phyloP scores from a whole-genome alignment of 2,888 invertebrate genomes.

The Dyspetes luteomarginatus region DNA sequence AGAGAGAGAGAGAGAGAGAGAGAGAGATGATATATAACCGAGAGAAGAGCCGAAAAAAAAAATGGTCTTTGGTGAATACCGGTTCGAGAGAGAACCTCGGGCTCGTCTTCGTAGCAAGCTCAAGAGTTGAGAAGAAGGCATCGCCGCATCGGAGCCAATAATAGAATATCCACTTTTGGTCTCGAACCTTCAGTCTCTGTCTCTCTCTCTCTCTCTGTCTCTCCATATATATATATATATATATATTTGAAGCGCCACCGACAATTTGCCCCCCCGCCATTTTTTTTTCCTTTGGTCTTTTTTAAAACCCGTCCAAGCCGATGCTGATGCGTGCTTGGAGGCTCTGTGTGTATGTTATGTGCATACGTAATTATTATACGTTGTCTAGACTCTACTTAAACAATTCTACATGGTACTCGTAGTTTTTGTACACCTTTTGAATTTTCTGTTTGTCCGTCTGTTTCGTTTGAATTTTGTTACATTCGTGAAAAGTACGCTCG shows the following conservation, averaged over 20 bases:
- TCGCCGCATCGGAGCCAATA: conserved; percentile 68
- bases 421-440: not conserved
- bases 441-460: conserved; percentile 15
- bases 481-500: conserved; percentile 29
- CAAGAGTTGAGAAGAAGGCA: conserved; percentile 1
- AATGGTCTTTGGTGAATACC: conserved; percentile 51
- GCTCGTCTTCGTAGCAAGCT: conserved; percentile 11
- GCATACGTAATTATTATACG: conserved; percentile 26
- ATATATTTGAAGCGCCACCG: conserved; percentile 45
- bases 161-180: conserved; percentile 77
- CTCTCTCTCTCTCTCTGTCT: too few species aligned
- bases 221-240: too few species aligned
- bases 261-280: not conserved
- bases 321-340: not conserved
- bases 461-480: conserved; percentile 27
- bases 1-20: not conserved
- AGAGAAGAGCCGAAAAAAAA: too few species aligned
- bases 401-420: not conserved
- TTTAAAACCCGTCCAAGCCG: conserved; percentile 1
- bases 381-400: conserved; percentile 20
- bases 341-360: not conserved
- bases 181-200: conserved; percentile 67
- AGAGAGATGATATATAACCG: too few species aligned
- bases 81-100: conserved; percentile 46
- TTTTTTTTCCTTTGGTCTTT: not conserved